These are phyloP conservation scores for Trichomalopsis sarcophagae DNA, from an alignment of 1,140 invertebrate genomes.

Conservation along the genomic window DNA sequence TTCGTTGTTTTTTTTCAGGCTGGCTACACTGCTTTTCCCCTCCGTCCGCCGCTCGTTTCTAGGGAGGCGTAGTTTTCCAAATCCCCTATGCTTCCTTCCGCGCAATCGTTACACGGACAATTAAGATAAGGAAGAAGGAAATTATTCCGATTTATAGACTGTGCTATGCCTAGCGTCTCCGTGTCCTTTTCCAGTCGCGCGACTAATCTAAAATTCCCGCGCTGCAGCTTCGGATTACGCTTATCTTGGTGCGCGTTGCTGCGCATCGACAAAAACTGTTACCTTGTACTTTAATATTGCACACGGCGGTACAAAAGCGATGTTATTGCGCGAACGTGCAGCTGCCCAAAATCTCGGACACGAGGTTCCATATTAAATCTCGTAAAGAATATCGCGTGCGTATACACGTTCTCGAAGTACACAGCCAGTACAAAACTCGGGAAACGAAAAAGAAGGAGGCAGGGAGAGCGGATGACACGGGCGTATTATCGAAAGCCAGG, in stretches of 20 bases:
- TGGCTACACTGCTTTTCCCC: not conserved
- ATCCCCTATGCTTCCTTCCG: constrained; percentile 9
- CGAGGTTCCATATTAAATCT: not conserved
- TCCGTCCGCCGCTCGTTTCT: not conserved
- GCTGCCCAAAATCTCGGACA: not conserved
- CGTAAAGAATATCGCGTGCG: constrained; percentile 15
- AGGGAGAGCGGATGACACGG: not conserved
- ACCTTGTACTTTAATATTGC: no score
- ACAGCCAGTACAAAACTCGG: constrained; percentile 6
- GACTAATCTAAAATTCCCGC: constrained; percentile 8
- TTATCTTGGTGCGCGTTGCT: no score
- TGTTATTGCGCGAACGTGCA: not conserved
- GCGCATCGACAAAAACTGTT: no score
- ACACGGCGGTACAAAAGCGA: no score
- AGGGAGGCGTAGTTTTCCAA: not conserved
- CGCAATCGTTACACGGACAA: constrained; percentile 24
- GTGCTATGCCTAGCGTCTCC: not conserved
- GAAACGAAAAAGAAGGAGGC: constrained; percentile 1
- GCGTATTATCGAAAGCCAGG: constrained; percentile 20
- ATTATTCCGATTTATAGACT: not conserved
- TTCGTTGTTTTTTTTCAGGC: constrained; percentile 33
- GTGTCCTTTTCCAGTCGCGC: not conserved
- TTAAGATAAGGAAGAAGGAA: constrained; percentile 44
- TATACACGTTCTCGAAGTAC: not conserved
- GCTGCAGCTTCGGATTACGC: not conserved